These are phyloP conservation scores for Caranx ignobilis DNA, from an alignment of 2,113 vertebrate genomes.

Conservation along the genomic window DNA sequence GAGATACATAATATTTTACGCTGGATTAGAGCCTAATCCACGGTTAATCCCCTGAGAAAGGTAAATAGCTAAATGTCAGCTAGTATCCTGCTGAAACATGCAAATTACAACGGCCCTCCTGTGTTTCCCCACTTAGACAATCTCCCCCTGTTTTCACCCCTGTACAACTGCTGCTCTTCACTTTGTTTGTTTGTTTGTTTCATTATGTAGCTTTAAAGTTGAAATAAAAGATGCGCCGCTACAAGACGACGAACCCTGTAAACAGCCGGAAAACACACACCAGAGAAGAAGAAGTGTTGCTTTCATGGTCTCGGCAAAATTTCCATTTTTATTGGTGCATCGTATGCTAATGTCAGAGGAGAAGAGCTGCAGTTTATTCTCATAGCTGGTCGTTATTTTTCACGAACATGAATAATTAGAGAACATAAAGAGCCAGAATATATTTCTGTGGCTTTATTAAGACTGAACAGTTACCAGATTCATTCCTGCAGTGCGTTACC, in stretches of 20 bases:
- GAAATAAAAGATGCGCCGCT: slow-evolving; percentile 27
- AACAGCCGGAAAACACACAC: slow-evolving; percentile 8
- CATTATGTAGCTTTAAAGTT: slow-evolving; percentile 35
- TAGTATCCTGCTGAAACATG: slow-evolving; percentile 71
- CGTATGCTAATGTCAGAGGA: slow-evolving; percentile 22
- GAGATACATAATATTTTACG: slow-evolving; percentile 75
- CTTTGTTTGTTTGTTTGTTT: slow-evolving; percentile 31
- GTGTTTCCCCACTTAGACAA: slow-evolving; percentile 54
- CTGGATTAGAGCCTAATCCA: slow-evolving; percentile 75
- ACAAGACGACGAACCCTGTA: slow-evolving; percentile 22
- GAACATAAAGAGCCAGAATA: slow-evolving; percentile 39
- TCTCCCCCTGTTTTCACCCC: slow-evolving; percentile 20
- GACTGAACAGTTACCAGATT: slow-evolving; percentile 63
- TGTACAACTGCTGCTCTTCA: slow-evolving; percentile 14
- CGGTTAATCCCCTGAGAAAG: slow-evolving; percentile 69
- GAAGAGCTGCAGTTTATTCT: slow-evolving; percentile 19
- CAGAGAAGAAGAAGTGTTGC: not conserved
- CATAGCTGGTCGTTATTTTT: slow-evolving; percentile 9
- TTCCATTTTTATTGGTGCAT: slow-evolving; percentile 53
- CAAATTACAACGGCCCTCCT: slow-evolving; percentile 69
- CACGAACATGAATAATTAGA: slow-evolving; percentile 40
- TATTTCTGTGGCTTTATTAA: slow-evolving; percentile 55
- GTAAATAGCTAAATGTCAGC: slow-evolving; percentile 76
- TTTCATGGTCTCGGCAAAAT: slow-evolving; percentile 18
- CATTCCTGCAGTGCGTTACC: slow-evolving; percentile 49